phyloP scores from a whole-genome alignment of 2,797 vertebrate genomes.

The Xerus rutilus region DNA sequence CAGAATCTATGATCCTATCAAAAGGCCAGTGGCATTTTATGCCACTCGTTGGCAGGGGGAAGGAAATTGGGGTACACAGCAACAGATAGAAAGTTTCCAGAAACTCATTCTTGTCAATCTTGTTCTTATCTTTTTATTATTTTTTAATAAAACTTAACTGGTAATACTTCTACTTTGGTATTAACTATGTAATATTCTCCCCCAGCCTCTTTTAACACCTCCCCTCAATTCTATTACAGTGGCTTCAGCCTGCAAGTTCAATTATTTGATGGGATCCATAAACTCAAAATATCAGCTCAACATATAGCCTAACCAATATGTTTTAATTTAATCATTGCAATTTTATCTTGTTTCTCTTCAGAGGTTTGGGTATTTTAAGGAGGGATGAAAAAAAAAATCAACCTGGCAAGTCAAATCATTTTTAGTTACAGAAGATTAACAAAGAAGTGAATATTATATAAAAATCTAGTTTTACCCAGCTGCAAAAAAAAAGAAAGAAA shows the following conservation, averaged over 20 bases:
- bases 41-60: not conserved
- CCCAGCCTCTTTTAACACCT: not conserved
- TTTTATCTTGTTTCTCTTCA: slow-evolving; percentile 5
- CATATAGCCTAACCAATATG: not conserved
- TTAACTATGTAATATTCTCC: not conserved
- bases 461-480: slow-evolving; percentile 1
- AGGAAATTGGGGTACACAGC: not conserved
- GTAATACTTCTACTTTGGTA: not conserved
- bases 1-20: not conserved
- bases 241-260: not conserved
- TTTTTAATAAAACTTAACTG: not conserved
- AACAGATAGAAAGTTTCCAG: not conserved
- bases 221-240: not conserved
- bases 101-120: not conserved
- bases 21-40: not conserved
- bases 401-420: not conserved
- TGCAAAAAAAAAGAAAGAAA: not conserved
- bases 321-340: not conserved
- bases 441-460: not conserved
- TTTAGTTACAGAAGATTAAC: not conserved
- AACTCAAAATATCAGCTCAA: not conserved
- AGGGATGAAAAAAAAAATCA: not conserved
- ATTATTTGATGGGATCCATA: not conserved
- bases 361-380: not conserved
- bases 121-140: not conserved